phyloP scores from a whole-genome alignment of 1,140 invertebrate species.

The Brachionus asplanchnoidis region DNA sequence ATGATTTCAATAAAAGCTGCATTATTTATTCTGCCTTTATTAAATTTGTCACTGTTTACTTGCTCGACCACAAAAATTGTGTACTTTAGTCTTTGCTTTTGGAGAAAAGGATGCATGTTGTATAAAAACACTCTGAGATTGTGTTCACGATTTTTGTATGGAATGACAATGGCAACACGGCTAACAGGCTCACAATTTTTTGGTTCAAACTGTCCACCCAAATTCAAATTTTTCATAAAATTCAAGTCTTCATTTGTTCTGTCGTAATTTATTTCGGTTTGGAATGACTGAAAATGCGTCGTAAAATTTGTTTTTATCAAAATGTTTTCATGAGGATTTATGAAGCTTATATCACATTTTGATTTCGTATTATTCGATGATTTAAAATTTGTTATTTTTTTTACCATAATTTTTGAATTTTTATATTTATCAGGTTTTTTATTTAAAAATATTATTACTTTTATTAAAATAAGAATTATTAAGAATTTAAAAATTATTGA shows the following conservation, averaged over 20 bases:
- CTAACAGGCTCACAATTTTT: not conserved
- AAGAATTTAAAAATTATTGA: too few species aligned
- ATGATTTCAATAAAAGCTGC: constrained; percentile 67
- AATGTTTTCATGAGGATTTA: not conserved
- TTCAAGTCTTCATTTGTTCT: not conserved
- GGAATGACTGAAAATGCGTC: not conserved
- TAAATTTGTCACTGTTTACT: constrained; percentile 67
- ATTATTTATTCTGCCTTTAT: constrained; percentile 84
- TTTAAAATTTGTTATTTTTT: not conserved
- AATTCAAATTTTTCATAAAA: not conserved
- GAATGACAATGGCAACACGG: constrained; percentile 75
- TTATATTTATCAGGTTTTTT: too few species aligned
- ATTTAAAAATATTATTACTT: too few species aligned
- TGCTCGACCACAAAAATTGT: constrained; percentile 85
- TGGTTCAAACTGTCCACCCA: not conserved
- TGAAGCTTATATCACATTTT: not conserved
- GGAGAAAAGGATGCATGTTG: constrained; percentile 82
- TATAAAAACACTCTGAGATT: constrained; percentile 75
- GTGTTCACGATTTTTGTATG: constrained; percentile 74
- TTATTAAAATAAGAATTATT: too few species aligned
- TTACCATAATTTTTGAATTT: too few species aligned
- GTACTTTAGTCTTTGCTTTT: constrained; percentile 79
- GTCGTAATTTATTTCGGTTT: not conserved
- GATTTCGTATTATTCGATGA: not conserved
- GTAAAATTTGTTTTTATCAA: not conserved